Evolutionary conservation across 2,888 invertebrate genomes (phyloP).

Genomic region (Autographa gamma): DNA sequence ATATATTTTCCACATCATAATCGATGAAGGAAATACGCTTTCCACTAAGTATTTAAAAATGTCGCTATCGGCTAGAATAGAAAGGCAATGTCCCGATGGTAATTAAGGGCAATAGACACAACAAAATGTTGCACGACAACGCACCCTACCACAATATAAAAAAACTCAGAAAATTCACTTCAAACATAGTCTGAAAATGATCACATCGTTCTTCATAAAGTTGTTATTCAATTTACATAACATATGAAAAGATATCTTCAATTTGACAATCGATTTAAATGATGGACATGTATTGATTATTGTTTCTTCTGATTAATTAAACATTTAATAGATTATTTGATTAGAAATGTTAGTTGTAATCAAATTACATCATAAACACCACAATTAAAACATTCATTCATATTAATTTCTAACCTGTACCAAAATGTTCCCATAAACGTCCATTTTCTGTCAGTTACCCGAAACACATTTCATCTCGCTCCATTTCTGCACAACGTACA

Average conservation of each 20-base stretch:
- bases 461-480: no score
- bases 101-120: constrained; percentile 56
- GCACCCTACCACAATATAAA: neutral
- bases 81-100: constrained; percentile 44
- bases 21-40: constrained; percentile 22
- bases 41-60: constrained; percentile 25
- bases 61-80: constrained; percentile 43
- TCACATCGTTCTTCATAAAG: no score
- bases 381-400: neutral
- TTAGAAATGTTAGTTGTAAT: neutral
- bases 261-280: neutral
- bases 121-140: constrained; percentile 47
- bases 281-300: constrained; percentile 1
- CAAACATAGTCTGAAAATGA: neutral
- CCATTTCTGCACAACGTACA: no score
- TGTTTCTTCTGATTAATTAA: neutral
- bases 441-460: neutral
- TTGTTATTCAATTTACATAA: neutral
- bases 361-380: neutral
- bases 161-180: constrained; percentile 15
- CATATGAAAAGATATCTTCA: no score
- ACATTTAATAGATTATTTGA: constrained; percentile 4
- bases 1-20: constrained; percentile 12
- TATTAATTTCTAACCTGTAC: no score
- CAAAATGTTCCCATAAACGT: neutral